Base-by-base conservation (phyloP, 2,888 invertebrate genomes). In the Drosophila atripex region DNA sequence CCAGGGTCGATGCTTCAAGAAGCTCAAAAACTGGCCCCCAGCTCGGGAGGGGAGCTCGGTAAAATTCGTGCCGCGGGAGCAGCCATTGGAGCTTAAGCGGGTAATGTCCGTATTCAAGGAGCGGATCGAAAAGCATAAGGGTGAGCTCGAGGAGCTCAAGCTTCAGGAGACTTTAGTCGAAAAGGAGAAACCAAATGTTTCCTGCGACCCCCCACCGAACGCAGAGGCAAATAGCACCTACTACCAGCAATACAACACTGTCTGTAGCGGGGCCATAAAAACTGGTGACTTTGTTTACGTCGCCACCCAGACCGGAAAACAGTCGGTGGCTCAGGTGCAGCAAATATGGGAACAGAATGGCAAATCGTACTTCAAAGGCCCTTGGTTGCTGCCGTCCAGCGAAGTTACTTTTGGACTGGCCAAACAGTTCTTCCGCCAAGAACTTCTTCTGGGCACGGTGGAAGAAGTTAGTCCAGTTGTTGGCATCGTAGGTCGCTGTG, bases 221-320 rank as follows among this genome's bases (percentile, higher is more conserved):
- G 94, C 94, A 0, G 96, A 96, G 86, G 94, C 95, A 71, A 96
- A 95, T 74, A 95, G 95, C 90, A 95, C 95, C 0, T 98, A 97
- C 92, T 99, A 96, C 91, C 98, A 99, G 90, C 99, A 99, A 89
- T 97, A 96, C 91, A 97, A 96, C 89, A 96, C 96, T 0, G 94
- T 95, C 23, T 96, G 95, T 83, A 95, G 95, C 49, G 97, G 97
- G 2, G 94, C 96, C 0, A 94, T 97, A 53, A 96, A 97, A 92
- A 95, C 95, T 0, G 97, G 99, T 0, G 99, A 99, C 92, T 98
- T 95, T 91, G 98, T 99, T 45, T 98, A 98, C 89, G 97, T 99
- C 12, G 97, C 97, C 65, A 97, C 96, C 0, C 96, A 97, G 86
- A 96, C 96, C 14, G 97, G 97, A 50, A 95, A 96, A 91, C 98